Percentiles rank a stretch among this genome's conserved stretches.
These are phyloP conservation scores for Chionomys nivalis DNA, from an alignment of 2,113 vertebrate genomes.

Conservation along the genomic window DNA sequence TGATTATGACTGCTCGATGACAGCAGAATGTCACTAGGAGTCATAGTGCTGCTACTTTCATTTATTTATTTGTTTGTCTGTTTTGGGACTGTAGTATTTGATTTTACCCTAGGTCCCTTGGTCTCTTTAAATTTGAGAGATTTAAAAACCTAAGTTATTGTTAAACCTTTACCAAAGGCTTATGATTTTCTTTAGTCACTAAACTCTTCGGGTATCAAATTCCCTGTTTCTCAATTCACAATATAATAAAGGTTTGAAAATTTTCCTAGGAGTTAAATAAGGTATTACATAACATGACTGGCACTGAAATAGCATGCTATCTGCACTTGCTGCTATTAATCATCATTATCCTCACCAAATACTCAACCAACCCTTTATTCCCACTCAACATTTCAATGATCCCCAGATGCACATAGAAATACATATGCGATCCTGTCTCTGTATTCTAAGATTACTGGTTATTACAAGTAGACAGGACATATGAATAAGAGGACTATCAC, in stretches of 20 bases:
- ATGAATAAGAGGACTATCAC: background rate
- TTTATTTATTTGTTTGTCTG: background rate
- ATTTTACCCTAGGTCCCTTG: background rate
- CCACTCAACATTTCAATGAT: conserved; percentile 13
- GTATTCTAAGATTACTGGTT: background rate
- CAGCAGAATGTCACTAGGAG: background rate
- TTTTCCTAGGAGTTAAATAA: background rate
- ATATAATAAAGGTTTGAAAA: background rate
- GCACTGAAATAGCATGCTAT: background rate
- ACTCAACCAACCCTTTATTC: background rate
- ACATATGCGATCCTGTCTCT: background rate
- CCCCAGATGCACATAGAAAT: background rate
- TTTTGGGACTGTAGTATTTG: background rate
- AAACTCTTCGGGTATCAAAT: background rate
- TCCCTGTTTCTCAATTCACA: background rate
- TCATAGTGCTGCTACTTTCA: background rate
- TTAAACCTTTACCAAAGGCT: background rate
- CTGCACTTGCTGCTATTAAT: background rate
- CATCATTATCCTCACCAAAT: background rate
- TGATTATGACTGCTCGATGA: background rate
- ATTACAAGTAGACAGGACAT: background rate
- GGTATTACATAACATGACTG: background rate
- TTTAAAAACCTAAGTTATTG: conserved; percentile 3
- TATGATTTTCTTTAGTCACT: conserved; percentile 11
- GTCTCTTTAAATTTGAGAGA: background rate